Evolutionary conservation across 64 coral and sea anemone genomes (phyloP), one percentile per base, ranked within the genome.

Genomic region (Actinia tenebrosa): DNA sequence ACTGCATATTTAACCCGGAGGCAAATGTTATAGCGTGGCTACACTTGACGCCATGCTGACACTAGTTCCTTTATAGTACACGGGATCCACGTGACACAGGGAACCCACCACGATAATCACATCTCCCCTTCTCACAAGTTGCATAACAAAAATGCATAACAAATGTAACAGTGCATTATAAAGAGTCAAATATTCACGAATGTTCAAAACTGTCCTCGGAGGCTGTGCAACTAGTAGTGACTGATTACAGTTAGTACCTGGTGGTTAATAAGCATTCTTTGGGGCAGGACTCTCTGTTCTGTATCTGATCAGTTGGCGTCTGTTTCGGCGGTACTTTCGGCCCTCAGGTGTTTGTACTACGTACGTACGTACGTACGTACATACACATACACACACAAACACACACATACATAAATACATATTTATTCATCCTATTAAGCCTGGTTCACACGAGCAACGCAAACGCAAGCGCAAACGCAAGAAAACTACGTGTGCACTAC

Each of bases 281-380:
- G 44, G 58, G 63, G 44, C 26, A 30, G 16, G 5, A 64, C 26
- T 64, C 44, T 19, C 60, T 23, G 23, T 6, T 78, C 26, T 78
- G 23, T 25, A 78, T 42, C 72, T 78, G 17, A 16, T 68, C 27
- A 89, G 53, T 16, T 89, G 78, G 45, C 88, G 14, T 46, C 77
- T 53, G 25, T 89, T 89, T 60, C 79, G 77, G 13, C 88, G 78
- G 42, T 89, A 83, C 80, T 64, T 89, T 20, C 52, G 14, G 44
- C 85, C 78, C 53, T 92, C 47, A n/a, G 85, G 43, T 84, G 90
- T 82, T 71, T 87, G 66, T 19, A 92, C 80, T n/a, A 92, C 63
- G 30, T 92, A 37, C 30, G 30, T 37, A 37, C 30, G 30, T 37
- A 37, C 30, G 30, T 37, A 37, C 30, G 30, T 37, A 37, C 30